A percentile compares a stretch with the other conserved stretches of the same genome.
Evolutionary conservation across 2,113 vertebrate genomes (phyloP).

Genomic region (Podocnemis expansa): DNA sequence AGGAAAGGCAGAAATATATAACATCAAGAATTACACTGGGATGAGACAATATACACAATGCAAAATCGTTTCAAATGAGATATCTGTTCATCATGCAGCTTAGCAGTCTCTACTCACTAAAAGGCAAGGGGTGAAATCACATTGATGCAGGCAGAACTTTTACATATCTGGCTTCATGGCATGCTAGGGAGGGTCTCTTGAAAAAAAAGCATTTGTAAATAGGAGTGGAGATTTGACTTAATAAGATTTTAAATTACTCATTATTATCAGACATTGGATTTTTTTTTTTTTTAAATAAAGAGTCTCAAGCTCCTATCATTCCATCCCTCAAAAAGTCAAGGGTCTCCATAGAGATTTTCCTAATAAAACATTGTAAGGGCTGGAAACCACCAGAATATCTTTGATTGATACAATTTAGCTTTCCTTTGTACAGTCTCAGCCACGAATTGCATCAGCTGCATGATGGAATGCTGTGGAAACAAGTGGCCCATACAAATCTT

Average conservation of each 20-base stretch:
- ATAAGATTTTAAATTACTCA: neutral
- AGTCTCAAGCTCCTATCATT: neutral
- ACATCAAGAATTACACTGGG: neutral
- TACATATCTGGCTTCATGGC: neutral
- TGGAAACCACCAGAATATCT: neutral
- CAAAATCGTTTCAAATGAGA: neutral
- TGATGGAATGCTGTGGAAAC: neutral
- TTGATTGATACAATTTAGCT: neutral
- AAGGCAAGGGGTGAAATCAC: neutral
- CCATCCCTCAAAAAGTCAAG: neutral
- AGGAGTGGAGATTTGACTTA: neutral
- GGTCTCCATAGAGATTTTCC: neutral
- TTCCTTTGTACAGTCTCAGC: neutral
- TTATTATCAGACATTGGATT: neutral
- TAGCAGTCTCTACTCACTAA: neutral
- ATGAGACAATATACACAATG: neutral
- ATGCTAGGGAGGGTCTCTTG: neutral
- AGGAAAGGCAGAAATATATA: neutral
- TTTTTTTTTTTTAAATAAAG: neutral
- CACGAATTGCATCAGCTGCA: neutral
- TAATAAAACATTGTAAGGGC: neutral
- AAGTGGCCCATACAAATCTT: accelerated
- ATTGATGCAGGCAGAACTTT: neutral
- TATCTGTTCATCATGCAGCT: neutral
- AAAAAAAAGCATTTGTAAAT: neutral